Base-by-base conservation (phyloP, 2,113 vertebrate species). In the Ochotona curzoniae region DNA sequence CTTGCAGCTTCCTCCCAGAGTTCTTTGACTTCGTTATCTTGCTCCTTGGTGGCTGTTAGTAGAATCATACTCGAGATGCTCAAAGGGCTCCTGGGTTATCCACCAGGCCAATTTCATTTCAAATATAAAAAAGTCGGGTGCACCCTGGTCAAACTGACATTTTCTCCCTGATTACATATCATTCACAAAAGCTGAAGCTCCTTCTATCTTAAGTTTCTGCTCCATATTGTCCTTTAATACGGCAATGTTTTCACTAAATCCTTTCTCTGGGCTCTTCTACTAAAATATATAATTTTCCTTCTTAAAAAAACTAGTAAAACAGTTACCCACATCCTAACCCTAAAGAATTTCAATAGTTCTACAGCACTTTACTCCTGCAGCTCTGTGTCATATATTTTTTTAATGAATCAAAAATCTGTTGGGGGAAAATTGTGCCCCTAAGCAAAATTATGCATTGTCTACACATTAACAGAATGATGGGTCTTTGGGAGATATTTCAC, bases 81-180 rank as follows among this genome's bases (percentile, higher is more conserved):
- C 76, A 94, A 91, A 95, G 87, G 81, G 54, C 76, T 84, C 57
- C 1, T 20, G 32, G 83, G 89, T 87, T 84, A 87, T 30, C 83
- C 71, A 91, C 69, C 83, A 95, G 71, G 81, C 81, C 94, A 93
- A 90, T 47, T 96, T 64, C 61, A 96, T 94, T 87, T 95, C 93
- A 93, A 82, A 91, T 81, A 93, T 47, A 74, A 94, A 94, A 92
- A 94, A 74, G 57, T 61, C 57, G 64, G 71, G 26, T 81, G 57
- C 4, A 69, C 76, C 91, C 94, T 91, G 91, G 66, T 89, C 83
- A 84, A 73, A 91, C 2, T 87, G 83, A 91, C 87, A 79, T 81
- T 89, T 93, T 89, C 78, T 85, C 75, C 64, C 35, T 87, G 44
- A 57, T 66, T 44, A n/a, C 1, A 0, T 44, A 80, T 89, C 93